A percentile compares a stretch with the other conserved stretches of the same genome.
Evolutionary conservation across 2,797 vertebrate genomes (phyloP).

Genomic region (Lemur catta): DNA sequence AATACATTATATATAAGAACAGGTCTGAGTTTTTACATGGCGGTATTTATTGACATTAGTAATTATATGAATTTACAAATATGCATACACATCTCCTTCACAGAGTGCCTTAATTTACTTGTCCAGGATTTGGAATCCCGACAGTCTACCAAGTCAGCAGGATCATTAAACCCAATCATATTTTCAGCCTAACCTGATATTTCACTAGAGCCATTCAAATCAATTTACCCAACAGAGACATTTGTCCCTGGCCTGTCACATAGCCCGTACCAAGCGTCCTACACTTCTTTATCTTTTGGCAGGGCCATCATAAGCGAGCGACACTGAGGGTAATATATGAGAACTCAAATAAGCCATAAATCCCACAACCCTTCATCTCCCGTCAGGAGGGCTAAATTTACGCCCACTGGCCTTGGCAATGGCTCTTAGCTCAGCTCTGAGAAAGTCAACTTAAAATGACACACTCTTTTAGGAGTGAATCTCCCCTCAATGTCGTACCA

Average conservation of each 20-base stretch:
- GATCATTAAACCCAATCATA: conserved; percentile 86
- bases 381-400: conserved; percentile 84
- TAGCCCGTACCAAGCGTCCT: conserved; percentile 82
- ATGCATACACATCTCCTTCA: conserved; percentile 45
- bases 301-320: conserved; percentile 87
- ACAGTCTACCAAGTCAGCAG: conserved; percentile 76
- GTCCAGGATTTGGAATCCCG: conserved; percentile 79
- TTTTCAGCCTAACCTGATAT: conserved; percentile 85
- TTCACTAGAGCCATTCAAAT: conserved; percentile 86
- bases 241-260: conserved; percentile 88
- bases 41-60: conserved; percentile 59
- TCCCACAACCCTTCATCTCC: conserved; percentile 84
- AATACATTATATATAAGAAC: conserved; percentile 68
- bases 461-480: conserved; percentile 74
- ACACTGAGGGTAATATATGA: conserved; percentile 87
- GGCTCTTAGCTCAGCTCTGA: conserved; percentile 72
- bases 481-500: neutral
- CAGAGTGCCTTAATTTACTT: conserved; percentile 81
- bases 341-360: conserved; percentile 87
- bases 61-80: conserved; percentile 64
- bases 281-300: conserved; percentile 90
- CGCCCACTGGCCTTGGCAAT: conserved; percentile 78
- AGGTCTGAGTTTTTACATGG: conserved; percentile 24
- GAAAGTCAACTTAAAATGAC: conserved; percentile 81
- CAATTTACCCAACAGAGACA: conserved; percentile 87